phyloP scores from a whole-genome alignment of 2,113 vertebrate genomes.

The Ptyas mucosa region DNA sequence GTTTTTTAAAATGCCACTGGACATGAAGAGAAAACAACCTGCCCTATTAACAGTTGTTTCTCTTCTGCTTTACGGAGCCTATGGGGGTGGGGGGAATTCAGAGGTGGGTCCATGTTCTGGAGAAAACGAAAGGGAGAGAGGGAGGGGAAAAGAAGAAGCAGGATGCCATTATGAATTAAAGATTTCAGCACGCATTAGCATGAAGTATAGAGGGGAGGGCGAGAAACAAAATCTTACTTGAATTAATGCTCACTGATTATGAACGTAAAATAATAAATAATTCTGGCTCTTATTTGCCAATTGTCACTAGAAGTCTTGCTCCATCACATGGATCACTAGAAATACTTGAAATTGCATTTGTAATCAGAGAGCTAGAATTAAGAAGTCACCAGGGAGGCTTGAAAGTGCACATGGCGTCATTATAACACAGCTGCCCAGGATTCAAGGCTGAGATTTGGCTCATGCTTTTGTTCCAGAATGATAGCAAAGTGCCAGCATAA shows the following conservation, averaged over 20 bases:
- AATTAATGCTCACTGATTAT: constrained; percentile 45
- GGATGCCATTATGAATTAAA: background rate
- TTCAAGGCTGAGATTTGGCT: background rate
- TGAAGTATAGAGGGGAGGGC: background rate
- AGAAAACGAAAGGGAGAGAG: background rate
- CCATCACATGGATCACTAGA: background rate
- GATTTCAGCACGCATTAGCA: constrained; percentile 17
- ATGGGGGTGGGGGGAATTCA: background rate
- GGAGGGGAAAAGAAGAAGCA: background rate
- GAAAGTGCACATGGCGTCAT: background rate
- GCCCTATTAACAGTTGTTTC: background rate
- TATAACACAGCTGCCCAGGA: background rate
- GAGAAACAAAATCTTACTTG: constrained; percentile 10
- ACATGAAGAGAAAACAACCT: background rate
- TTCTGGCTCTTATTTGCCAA: constrained; percentile 28
- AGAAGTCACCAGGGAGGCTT: constrained; percentile 10
- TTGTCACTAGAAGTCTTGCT: constrained; percentile 11
- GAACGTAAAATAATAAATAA: constrained; percentile 31
- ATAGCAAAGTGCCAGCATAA: background rate
- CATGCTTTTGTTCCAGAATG: background rate
- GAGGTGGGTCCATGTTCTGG: background rate
- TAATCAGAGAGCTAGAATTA: constrained; percentile 31
- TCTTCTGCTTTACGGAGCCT: background rate
- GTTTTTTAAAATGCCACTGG: constrained; percentile 26
- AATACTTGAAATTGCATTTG: background rate